Base-by-base conservation (phyloP, 2,888 invertebrate genomes). In the Drosophila nr. perissopoda region DNA sequence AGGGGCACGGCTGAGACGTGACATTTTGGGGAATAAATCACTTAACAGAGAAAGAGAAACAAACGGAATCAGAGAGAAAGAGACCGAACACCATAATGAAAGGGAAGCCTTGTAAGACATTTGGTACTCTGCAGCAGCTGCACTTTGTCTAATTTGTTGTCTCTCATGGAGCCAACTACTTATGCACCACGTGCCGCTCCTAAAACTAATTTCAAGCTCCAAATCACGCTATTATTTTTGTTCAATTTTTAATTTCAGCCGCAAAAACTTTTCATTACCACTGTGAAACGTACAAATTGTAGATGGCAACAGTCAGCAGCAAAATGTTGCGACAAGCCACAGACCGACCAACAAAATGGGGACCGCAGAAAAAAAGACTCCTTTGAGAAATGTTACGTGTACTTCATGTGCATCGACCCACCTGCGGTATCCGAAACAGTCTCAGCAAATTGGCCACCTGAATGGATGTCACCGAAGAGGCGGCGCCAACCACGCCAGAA, bases 401-500 rank as follows among this genome's bases (percentile, higher is more conserved):
- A 27, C 25, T 49, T 34, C n/a, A 59, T 67, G 46, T 36, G 29
- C 11, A 31, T 40, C 10, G 18, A 82, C 89, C 83, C 73, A 93
- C 93, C 92, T 93, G 98, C 16, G 99, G 98, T 92, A 99, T 99
- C 91, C 96, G 96, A 94, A 99, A 99, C 65, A 99, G 95, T 49
- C 98, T 95, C 71, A 99, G 94, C 70, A 97, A 94, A 94, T 97
- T 99, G 75, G 98, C 98, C 73, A 99, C 98, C 94, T 99, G 98
- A 90, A 99, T 98, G 51, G 98, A 98, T 60, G 98, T 99, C 82
- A 98, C 98, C 89, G 98, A 98, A 48, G 98, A 98, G 21, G 97
- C 96, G 6, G 97, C 97, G 4, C 97, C 97, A 40, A 97, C 96
- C 11, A 97, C 97, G 3, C 97, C 97, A 8, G 97, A 96, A 84